phyloP scores from a whole-genome alignment of 2,797 vertebrate species.

The Melanotaenia boesemani region DNA sequence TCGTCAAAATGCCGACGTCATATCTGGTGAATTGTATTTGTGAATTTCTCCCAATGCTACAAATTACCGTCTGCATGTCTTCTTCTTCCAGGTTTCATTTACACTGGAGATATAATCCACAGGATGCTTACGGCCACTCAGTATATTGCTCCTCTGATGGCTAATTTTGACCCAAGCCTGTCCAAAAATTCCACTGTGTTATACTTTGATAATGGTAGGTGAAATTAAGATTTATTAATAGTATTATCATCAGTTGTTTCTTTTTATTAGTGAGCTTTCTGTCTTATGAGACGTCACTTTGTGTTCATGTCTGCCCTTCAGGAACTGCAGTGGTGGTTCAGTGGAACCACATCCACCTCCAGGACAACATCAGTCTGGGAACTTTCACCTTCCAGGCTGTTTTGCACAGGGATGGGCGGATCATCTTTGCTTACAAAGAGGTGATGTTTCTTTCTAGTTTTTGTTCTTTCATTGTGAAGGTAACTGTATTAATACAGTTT shows the following conservation, averaged over 20 bases:
- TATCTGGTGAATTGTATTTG: not conserved
- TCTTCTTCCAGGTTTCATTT: constrained; percentile 90
- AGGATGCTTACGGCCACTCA: constrained; percentile 96
- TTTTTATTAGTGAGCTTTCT: not conserved
- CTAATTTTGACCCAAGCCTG: constrained; percentile 93
- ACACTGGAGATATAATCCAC: constrained; percentile 94
- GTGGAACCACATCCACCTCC: constrained; percentile 91
- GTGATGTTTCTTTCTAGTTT: constrained; percentile 74
- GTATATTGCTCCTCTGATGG: constrained; percentile 97
- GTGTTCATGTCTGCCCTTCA: constrained; percentile 42
- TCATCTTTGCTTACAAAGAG: constrained; percentile 95
- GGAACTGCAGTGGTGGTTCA: constrained; percentile 94
- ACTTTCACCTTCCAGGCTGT: constrained; percentile 94
- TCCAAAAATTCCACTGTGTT: constrained; percentile 92
- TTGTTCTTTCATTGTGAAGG: not conserved
- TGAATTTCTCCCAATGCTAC: not conserved
- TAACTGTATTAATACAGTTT: not conserved
- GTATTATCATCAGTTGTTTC: not conserved
- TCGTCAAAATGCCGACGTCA: not conserved
- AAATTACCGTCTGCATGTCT: constrained; percentile 7
- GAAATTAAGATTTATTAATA: not conserved
- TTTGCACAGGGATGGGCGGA: constrained; percentile 91
- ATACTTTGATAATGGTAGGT: constrained; percentile 95
- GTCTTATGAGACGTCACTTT: constrained; percentile 1
- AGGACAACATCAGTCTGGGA: constrained; percentile 88